These are phyloP conservation scores for Nebria salina DNA, from an alignment of 2,888 invertebrate genomes.

Conservation along the genomic window DNA sequence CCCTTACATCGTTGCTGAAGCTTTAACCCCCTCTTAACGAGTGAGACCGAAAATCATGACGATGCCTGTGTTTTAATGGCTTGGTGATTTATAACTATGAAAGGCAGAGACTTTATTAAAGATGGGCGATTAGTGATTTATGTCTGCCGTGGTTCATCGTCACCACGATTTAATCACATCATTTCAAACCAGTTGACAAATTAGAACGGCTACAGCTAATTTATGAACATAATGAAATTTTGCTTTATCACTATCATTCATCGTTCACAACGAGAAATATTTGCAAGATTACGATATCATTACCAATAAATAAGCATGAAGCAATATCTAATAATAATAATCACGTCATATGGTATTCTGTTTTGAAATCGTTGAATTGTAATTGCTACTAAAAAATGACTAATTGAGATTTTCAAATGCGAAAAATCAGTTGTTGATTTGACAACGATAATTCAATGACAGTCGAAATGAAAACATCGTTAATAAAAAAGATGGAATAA, in stretches of 20 bases:
- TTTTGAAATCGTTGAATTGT: too few relatives aligned
- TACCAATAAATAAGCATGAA: too few relatives aligned
- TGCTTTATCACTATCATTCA: too few relatives aligned
- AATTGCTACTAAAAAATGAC: neutral
- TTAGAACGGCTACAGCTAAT: slow-evolving; percentile 9
- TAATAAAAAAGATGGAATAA: neutral
- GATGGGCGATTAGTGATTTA: slow-evolving; percentile 31
- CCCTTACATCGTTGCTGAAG: neutral
- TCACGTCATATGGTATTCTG: too few relatives aligned
- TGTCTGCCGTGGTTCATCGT: neutral
- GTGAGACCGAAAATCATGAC: slow-evolving; percentile 32
- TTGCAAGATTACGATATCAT: too few relatives aligned
- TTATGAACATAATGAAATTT: neutral
- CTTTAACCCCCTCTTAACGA: neutral
- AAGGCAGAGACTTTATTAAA: slow-evolving; percentile 35
- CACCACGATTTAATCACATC: neutral
- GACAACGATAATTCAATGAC: neutral
- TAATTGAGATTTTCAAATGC: neutral
- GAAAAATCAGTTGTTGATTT: neutral
- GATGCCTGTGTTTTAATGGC: slow-evolving; percentile 41
- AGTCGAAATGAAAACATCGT: neutral
- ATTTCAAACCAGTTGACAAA: neutral
- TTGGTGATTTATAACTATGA: slow-evolving; percentile 35
- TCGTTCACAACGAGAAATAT: too few relatives aligned
- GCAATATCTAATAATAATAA: too few relatives aligned